Conservation (phyloP, 2,113 vertebrate genomes). For the Cinclus cinclus region DNA sequence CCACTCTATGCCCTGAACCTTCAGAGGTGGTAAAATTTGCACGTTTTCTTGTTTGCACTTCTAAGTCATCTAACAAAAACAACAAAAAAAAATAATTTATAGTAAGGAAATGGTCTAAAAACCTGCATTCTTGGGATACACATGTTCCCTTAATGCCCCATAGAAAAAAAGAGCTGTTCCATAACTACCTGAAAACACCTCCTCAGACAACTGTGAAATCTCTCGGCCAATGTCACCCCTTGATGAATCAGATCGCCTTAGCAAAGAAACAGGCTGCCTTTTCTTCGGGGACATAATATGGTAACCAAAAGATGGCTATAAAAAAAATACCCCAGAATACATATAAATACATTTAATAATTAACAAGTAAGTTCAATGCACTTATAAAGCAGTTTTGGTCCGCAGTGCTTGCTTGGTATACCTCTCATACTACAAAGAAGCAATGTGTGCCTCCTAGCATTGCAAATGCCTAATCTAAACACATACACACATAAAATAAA, state of each 20-base stretch:
- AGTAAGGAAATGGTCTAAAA: background rate
- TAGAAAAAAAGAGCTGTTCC: background rate
- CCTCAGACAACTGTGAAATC: constrained; percentile 64
- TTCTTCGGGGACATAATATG: constrained; percentile 91
- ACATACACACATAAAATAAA: background rate
- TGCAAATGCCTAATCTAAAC: background rate
- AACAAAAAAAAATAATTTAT: background rate
- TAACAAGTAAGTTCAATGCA: background rate
- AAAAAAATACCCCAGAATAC: background rate
- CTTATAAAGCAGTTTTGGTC: background rate
- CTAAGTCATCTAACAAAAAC: constrained; percentile 73
- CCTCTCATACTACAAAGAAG: background rate
- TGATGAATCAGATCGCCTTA: constrained; percentile 75
- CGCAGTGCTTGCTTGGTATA: background rate
- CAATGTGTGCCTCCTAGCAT: background rate
- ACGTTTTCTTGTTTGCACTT: constrained; percentile 67
- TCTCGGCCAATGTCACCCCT: constrained; percentile 50
- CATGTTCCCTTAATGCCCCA: background rate
- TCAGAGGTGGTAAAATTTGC: constrained; percentile 41
- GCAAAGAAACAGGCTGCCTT: constrained; percentile 86
- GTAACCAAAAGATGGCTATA: constrained; percentile 95
- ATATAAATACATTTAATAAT: background rate
- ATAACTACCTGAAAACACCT: constrained; percentile 74
- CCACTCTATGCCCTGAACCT: constrained; percentile 30
- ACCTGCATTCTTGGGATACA: background rate